Percentiles rank a stretch among this genome's conserved stretches.
Evolutionary conservation across 2,113 vertebrate species (phyloP).

Genomic region (Podilymbus podiceps): DNA sequence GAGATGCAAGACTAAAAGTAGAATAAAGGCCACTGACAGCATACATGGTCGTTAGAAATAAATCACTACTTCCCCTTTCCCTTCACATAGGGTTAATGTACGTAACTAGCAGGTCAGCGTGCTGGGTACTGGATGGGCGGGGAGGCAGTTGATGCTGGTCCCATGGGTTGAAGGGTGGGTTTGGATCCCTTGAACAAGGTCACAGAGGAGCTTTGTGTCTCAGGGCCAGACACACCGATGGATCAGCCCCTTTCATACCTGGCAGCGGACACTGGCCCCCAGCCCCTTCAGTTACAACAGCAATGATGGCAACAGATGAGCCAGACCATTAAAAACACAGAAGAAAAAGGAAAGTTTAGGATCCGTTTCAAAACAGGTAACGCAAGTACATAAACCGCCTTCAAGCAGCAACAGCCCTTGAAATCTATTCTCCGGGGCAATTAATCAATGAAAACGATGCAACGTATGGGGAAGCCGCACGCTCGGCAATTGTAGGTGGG

Average conservation of each 20-base stretch:
- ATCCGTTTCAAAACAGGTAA: background rate
- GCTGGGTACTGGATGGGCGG: no score
- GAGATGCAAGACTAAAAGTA: background rate
- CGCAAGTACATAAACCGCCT: background rate
- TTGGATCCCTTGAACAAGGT: background rate
- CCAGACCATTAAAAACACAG: background rate
- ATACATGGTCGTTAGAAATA: background rate
- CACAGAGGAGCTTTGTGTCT: background rate
- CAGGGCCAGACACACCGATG: accelerated
- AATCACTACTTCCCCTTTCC: background rate
- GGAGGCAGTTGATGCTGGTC: background rate
- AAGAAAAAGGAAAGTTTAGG: background rate
- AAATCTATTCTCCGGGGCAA: background rate
- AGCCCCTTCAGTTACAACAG: background rate
- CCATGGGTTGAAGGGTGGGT: background rate
- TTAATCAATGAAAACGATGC: no score
- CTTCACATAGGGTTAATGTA: background rate
- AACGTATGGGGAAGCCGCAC: background rate
- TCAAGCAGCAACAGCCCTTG: background rate
- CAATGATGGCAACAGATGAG: background rate
- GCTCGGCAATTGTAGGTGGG: background rate
- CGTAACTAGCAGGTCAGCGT: background rate
- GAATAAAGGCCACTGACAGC: background rate
- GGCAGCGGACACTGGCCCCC: background rate
- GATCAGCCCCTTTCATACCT: background rate